These are phyloP conservation scores for Scophthalmus maximus DNA, from an alignment of 2,113 vertebrate genomes.

Conservation along the genomic window DNA sequence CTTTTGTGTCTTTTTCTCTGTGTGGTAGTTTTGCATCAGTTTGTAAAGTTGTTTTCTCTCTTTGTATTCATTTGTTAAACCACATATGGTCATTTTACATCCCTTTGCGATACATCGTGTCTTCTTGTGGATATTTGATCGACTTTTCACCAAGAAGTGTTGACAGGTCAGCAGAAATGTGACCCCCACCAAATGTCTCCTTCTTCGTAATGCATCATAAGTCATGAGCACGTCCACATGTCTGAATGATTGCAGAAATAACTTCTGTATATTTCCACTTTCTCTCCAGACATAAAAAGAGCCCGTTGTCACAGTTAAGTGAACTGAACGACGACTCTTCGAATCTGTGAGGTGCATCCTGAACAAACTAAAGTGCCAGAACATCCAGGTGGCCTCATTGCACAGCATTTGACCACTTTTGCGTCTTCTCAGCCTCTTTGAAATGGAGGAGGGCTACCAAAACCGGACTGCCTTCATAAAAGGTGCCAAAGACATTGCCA, in stretches of 20 bases:
- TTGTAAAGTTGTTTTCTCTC: neutral
- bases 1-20: neutral
- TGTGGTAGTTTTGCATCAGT: neutral
- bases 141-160: no score
- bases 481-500: conserved; percentile 97
- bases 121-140: no score
- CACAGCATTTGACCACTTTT: neutral
- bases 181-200: neutral
- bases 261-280: conserved; percentile 19
- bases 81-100: neutral
- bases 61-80: neutral
- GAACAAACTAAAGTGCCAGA: no score
- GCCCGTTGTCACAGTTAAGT: conserved; percentile 4
- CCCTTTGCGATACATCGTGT: neutral
- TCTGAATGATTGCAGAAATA: neutral
- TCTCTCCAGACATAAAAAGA: conserved; percentile 45
- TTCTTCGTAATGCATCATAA: no score
- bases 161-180: no score
- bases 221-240: neutral
- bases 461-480: conserved; percentile 95
- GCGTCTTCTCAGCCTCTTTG: conserved; percentile 37
- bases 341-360: conserved; percentile 21
- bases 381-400: neutral
- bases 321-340: neutral
- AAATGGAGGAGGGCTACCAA: conserved; percentile 90